phyloP scores from a whole-genome alignment of 2,113 vertebrate species.

The Erythrocercus mccallii region DNA sequence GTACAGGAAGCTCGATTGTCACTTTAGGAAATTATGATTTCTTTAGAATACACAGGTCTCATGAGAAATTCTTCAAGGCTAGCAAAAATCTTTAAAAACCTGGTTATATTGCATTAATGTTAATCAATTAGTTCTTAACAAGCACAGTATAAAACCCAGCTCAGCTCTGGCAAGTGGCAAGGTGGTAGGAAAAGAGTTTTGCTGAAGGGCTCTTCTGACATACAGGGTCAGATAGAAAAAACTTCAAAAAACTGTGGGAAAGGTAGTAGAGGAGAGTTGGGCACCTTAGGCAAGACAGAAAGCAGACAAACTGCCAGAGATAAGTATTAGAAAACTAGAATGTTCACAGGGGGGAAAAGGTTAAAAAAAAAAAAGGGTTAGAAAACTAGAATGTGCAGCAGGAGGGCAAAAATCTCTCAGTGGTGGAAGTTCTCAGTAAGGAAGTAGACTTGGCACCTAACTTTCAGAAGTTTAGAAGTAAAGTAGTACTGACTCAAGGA shows the following conservation, averaged over 20 bases:
- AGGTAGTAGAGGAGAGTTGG: neutral
- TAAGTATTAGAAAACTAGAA: neutral
- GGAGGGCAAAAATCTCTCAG: neutral
- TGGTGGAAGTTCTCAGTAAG: neutral
- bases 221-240: neutral
- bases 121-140: neutral
- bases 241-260: neutral
- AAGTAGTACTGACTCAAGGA: neutral
- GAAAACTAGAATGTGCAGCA: neutral
- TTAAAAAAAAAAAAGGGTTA: neutral
- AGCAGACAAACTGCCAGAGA: neutral
- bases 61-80: neutral
- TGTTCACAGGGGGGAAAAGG: neutral
- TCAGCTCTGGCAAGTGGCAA: neutral
- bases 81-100: neutral
- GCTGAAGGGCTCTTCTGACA: neutral
- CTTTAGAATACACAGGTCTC: neutral
- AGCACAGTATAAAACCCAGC: neutral
- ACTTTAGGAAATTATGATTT: neutral
- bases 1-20: constrained; percentile 28
- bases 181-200: neutral
- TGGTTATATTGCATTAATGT: neutral
- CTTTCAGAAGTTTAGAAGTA: neutral
- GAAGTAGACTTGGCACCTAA: neutral
- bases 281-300: neutral